Evolutionary conservation across 2,888 invertebrate species (phyloP), one percentile per base, ranked within the genome.

Genomic region (Leptinotarsa juncta): DNA sequence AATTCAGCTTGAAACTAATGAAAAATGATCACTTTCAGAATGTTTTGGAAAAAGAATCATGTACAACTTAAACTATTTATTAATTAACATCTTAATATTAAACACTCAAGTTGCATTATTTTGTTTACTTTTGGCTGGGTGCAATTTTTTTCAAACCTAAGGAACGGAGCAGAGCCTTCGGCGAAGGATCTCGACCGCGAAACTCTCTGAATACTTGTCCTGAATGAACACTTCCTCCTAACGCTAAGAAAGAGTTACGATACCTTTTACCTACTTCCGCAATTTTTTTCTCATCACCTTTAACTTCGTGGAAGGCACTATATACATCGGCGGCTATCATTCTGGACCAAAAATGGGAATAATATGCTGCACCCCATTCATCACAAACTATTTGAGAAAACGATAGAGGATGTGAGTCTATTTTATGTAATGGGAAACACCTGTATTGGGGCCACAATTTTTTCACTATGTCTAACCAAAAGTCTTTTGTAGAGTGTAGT

Each of bases 251-350:
- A 2, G 96, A 96, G 73, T 95, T 93, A 80, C 94, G 91, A 84
- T 94, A 97, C 76, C 94, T 89, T 81, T 90, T 91, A 0, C 94
- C 94, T 5, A 93, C 91, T 65, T 90, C 91, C 80, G 89, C 79
- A 77, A 91, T 85, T 80, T 90, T 89, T 70, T 89, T 87, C 15
- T 91, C 90, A 1, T 90, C 88, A 65, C 88, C 87, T 80, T 90
- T 89, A 0, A 89, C 92, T 86, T 95, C 95, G 76, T 93, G 90
- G 86, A 98, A 97, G 67, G 96, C 95, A 85, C 94, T 93, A 85
- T 94, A 96, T 50, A 95, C 91, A 87, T 98, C 98, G 0, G 97
- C 96, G 0, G 97, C 97, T 67, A 97, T 91, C 91, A 98, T 93
- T 84, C 91, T 91, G 1, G 97, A 94, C 96, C 97, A 97, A 18